A percentile compares a stretch with the other conserved stretches of the same genome.
These are phyloP conservation scores for Ceuthmochares aereus DNA, from an alignment of 2,113 vertebrate species.

Conservation along the genomic window DNA sequence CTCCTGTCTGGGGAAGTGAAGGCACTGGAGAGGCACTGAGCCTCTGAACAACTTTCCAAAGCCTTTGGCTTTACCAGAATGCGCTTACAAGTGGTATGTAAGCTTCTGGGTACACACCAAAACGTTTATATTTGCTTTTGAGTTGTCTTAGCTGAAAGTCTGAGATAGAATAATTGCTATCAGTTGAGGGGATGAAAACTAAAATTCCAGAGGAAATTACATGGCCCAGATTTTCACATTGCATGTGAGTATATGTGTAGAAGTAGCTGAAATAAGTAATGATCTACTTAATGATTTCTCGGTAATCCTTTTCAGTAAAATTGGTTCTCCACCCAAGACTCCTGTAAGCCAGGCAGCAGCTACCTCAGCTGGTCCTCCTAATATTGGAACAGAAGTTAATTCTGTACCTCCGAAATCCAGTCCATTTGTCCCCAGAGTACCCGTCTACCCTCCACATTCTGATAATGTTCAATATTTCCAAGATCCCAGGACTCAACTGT, in stretches of 20 bases:
- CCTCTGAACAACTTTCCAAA: neutral
- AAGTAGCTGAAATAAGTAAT: neutral
- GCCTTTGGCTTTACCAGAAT: neutral
- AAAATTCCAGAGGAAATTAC: neutral
- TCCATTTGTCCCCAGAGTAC: conserved; percentile 83
- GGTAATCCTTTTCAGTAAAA: conserved; percentile 76
- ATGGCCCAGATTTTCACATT: neutral
- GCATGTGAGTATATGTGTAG: accelerated
- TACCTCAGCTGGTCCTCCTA: conserved; percentile 82
- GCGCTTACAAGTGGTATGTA: neutral
- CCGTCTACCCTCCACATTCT: conserved; percentile 84
- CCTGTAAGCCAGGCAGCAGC: conserved; percentile 84
- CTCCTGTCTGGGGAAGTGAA: neutral
- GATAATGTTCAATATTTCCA: conserved; percentile 89
- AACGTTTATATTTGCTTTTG: neutral
- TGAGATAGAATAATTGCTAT: neutral
- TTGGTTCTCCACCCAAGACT: conserved; percentile 88
- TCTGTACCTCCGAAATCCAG: conserved; percentile 83
- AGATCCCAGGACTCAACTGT: conserved; percentile 84
- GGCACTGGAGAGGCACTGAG: neutral
- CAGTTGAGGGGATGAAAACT: neutral
- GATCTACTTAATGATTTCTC: conserved; percentile 13
- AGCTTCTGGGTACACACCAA: neutral
- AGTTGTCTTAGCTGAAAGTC: neutral
- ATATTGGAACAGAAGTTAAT: conserved; percentile 79